Evolutionary conservation across 2,888 invertebrate species (phyloP).

Genomic region (Noctua pronuba): DNA sequence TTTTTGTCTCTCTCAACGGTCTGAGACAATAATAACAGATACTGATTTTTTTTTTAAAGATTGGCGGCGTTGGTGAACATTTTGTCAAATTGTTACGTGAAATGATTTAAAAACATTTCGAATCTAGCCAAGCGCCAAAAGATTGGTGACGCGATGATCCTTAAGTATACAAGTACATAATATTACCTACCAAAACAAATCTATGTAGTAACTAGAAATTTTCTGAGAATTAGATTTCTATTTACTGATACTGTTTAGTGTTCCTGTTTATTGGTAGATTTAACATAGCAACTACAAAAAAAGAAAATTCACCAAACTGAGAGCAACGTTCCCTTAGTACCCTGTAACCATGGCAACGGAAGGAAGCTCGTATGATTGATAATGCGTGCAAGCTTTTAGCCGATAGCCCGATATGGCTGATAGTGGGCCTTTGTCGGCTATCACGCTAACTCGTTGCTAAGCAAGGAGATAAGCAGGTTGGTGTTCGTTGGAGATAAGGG

Average conservation of each 20-base stretch:
- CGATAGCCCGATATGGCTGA: conserved; percentile 41
- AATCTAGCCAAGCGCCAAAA: neutral
- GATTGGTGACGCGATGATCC: neutral
- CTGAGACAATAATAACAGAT: neutral
- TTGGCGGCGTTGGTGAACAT: too few relatives aligned
- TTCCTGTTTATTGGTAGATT: neutral
- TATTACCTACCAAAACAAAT: neutral
- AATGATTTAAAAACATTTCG: too few relatives aligned
- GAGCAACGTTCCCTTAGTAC: conserved; percentile 21
- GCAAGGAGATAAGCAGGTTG: conserved; percentile 32
- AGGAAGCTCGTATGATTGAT: conserved; percentile 65
- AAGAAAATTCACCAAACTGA: conserved; percentile 27
- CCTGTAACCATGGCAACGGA: conserved; percentile 54
- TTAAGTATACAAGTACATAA: neutral
- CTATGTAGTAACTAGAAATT: neutral
- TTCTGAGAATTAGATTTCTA: neutral
- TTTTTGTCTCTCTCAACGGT: too few relatives aligned
- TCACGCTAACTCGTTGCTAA: conserved; percentile 14
- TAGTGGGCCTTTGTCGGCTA: conserved; percentile 37
- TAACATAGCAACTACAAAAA: neutral
- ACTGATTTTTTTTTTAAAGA: too few relatives aligned
- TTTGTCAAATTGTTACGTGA: too few relatives aligned
- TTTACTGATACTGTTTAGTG: neutral
- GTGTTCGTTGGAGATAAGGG: conserved; percentile 30
- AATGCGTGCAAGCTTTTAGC: conserved; percentile 45